Base-by-base conservation (phyloP, 2,888 invertebrate genomes). In the Zaprionus obscuricornis region DNA sequence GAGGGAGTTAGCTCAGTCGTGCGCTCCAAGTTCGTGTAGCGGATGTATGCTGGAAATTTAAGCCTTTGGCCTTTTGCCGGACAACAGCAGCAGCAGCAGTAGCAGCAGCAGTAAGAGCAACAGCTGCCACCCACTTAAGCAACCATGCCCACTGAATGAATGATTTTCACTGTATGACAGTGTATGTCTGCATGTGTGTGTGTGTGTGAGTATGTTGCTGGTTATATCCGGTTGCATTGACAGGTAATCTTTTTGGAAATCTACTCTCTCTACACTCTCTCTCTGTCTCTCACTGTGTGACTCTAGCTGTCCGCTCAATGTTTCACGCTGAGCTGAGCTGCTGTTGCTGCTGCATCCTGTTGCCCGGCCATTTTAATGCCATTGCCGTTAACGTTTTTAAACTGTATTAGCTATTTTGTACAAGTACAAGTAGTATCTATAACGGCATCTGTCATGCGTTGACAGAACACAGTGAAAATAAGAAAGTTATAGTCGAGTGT, bases 21-120 rank as follows among this genome's bases (percentile, higher is more conserved):
- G 83, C 83, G 83, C 79, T 78, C 66, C 73, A 73, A 82, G 75
- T 70, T 78, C 83, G 79, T 78, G 82, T 64, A 79, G 65, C 79
- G 78, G 78, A 78, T 83, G 78, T 78, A 59, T 79, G 71, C 76
- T 79, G 68, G 76, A 79, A 79, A 79, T 79, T 83, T 83, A 79
- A 79, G 83, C 78, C 76, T 66, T 59, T 49, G 37, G 47, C 34
- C n/a, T 70, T 56, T 68, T 42, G 66, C 55, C 59, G 58, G 69
- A 58, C 58, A 57, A 36, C 55, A 22, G 43, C 50, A 33, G 14
- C 34, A 7, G 27, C 74, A 50, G 45, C 17, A 33, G n/a, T n/a
- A n/a, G n/a, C n/a, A n/a, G 45, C 55, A 20, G 36, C 36, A 37
- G 14, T 3, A 8, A 7, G 3, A 6, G 22, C 39, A 6, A 3